These are phyloP conservation scores for Diarsia rubi DNA, from an alignment of 2,888 invertebrate species.

Conservation along the genomic window DNA sequence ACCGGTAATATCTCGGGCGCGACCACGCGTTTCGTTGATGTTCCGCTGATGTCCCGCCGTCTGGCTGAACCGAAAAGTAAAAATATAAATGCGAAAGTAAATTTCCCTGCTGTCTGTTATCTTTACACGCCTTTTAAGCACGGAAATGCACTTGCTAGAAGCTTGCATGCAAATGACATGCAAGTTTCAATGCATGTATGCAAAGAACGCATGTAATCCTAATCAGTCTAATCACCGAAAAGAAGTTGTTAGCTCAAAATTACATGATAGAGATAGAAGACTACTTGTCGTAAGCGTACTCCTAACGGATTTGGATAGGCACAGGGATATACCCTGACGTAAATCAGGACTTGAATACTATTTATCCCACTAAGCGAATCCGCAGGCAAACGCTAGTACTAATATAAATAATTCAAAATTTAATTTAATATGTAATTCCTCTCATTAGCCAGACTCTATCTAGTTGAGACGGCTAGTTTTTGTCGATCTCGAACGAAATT, in stretches of 20 bases:
- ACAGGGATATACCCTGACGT: background rate
- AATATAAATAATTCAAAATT: conserved; percentile 35
- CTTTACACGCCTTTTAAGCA: background rate
- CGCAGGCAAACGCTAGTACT: background rate
- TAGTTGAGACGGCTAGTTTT: conserved; percentile 20
- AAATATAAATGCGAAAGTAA: background rate
- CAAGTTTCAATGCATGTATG: too few species aligned
- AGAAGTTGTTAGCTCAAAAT: background rate
- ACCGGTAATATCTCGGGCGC: conserved; percentile 69
- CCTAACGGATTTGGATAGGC: background rate
- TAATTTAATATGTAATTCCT: conserved; percentile 39
- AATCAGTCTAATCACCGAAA: background rate
- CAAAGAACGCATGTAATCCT: background rate
- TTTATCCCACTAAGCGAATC: background rate
- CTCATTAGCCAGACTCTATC: conserved; percentile 42
- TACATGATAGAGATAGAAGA: too few species aligned
- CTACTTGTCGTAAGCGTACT: background rate
- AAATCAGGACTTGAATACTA: background rate
- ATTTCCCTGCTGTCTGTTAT: background rate
- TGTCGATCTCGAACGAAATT: background rate
- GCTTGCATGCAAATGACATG: background rate
- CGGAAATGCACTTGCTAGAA: background rate
- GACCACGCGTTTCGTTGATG: conserved; percentile 65
- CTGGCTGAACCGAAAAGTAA: background rate
- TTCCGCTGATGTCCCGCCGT: conserved; percentile 52